These are phyloP conservation scores for Plumapathes pennacea DNA, from an alignment of 92 coral and sea anemone genomes.

Conservation along the genomic window DNA sequence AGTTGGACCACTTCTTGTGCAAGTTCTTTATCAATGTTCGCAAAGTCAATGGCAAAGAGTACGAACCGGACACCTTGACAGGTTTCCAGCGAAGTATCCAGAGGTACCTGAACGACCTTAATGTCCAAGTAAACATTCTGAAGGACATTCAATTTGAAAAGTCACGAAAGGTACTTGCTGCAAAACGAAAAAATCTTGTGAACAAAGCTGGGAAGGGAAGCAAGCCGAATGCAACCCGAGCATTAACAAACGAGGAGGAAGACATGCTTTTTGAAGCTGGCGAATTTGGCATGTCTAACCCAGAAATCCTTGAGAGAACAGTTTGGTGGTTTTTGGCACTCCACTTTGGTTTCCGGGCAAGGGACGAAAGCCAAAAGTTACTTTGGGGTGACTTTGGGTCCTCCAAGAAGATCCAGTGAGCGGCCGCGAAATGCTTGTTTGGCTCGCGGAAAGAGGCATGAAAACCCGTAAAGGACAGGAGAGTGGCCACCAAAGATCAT, in stretches of 20 bases:
- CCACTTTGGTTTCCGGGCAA: slow-evolving; percentile 27
- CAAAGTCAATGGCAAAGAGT: slow-evolving; percentile 30
- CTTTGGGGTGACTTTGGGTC: slow-evolving; percentile 17
- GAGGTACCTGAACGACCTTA: slow-evolving; percentile 10
- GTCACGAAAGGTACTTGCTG: slow-evolving; percentile 16
- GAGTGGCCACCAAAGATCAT: slow-evolving; percentile 40
- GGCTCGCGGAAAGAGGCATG: slow-evolving; percentile 22
- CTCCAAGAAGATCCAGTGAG: not conserved
- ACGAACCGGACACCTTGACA: slow-evolving; percentile 21
- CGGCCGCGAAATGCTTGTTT: slow-evolving; percentile 34
- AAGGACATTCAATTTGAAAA: slow-evolving; percentile 18
- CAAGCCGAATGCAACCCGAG: slow-evolving; percentile 23
- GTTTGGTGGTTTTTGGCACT: slow-evolving; percentile 31
- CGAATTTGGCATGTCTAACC: slow-evolving; percentile 22
- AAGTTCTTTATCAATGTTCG: slow-evolving; percentile 31
- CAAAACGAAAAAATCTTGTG: slow-evolving; percentile 8
- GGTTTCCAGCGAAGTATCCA: slow-evolving; percentile 16
- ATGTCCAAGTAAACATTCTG: slow-evolving; percentile 13
- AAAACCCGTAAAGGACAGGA: slow-evolving; percentile 44
- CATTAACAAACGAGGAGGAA: slow-evolving; percentile 18
- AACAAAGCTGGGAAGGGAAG: slow-evolving; percentile 25
- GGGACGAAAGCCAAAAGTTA: slow-evolving; percentile 28
- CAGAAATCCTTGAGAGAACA: slow-evolving; percentile 17
- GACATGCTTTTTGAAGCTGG: slow-evolving; percentile 20
- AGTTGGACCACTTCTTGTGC: slow-evolving; percentile 17